A percentile compares a stretch with the other conserved stretches of the same genome.
phyloP scores from a whole-genome alignment of 2,113 vertebrate genomes.

The Cyphomyrus discorhynchus region DNA sequence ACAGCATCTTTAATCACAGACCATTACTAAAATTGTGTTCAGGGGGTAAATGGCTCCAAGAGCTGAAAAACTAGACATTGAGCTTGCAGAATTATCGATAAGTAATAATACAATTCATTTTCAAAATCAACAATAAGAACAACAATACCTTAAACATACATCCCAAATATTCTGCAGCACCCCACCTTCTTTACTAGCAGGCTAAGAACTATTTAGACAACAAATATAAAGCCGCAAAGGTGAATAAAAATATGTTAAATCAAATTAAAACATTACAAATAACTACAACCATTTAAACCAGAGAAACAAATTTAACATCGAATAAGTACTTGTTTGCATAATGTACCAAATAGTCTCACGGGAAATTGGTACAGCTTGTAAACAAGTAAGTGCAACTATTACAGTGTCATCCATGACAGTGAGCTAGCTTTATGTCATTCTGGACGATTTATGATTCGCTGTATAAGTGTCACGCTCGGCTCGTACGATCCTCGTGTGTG shows the following conservation, averaged over 20 bases:
- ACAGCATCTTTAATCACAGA: background rate
- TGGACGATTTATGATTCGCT: background rate
- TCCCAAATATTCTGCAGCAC: background rate
- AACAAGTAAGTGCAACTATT: background rate
- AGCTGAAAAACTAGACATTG: background rate
- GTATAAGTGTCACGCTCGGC: background rate
- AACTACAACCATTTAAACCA: background rate
- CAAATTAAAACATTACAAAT: background rate
- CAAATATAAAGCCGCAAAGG: background rate
- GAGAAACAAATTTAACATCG: background rate
- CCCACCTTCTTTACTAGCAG: background rate
- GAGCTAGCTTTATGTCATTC: background rate
- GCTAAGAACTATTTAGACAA: background rate
- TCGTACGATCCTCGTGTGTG: no score
- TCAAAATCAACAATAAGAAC: background rate
- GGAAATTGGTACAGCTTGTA: background rate
- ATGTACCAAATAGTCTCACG: background rate
- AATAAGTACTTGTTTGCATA: background rate
- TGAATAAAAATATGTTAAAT: background rate
- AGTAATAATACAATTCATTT: background rate
- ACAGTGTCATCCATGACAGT: background rate
- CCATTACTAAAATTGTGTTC: background rate
- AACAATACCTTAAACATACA: background rate
- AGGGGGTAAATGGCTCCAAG: background rate
- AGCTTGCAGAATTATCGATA: background rate